phyloP scores from a whole-genome alignment of 2,888 invertebrate genomes.

The Caenorhabditis doughertyi region DNA sequence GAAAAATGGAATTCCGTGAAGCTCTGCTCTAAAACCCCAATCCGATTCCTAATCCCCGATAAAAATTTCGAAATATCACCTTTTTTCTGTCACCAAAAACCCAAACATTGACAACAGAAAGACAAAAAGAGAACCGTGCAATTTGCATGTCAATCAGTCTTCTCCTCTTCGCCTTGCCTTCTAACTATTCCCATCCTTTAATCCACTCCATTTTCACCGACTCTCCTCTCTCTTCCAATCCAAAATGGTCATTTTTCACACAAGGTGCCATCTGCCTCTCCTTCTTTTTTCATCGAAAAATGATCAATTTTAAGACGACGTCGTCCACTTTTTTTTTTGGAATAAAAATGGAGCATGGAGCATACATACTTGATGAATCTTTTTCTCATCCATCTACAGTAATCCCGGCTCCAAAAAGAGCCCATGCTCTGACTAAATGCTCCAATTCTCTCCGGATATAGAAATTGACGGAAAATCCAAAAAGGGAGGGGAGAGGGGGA shows the following conservation, averaged over 20 bases:
- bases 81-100: too few species aligned
- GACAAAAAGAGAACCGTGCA: conserved; percentile 17
- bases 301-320: background rate
- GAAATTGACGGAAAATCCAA: background rate
- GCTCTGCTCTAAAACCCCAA: too few species aligned
- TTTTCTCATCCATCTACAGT: conserved; percentile 45
- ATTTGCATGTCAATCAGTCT: conserved; percentile 62
- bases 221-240: conserved; percentile 5
- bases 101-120: background rate
- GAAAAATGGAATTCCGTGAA: too few species aligned
- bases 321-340: background rate
- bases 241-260: conserved; percentile 52
- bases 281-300: conserved; percentile 6
- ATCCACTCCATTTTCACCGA: conserved; percentile 23
- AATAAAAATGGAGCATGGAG: background rate
- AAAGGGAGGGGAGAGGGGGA: conserved; percentile 1
- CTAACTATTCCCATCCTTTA: conserved; percentile 24
- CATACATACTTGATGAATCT: conserved; percentile 19
- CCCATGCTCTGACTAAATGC: background rate
- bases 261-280: conserved; percentile 43
- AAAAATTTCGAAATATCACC: too few species aligned
- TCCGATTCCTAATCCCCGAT: too few species aligned
- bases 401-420: conserved; percentile 8
- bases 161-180: background rate
- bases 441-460: background rate